Conservation (phyloP, 1,140 invertebrate species). For the Drosophila orena region DNA sequence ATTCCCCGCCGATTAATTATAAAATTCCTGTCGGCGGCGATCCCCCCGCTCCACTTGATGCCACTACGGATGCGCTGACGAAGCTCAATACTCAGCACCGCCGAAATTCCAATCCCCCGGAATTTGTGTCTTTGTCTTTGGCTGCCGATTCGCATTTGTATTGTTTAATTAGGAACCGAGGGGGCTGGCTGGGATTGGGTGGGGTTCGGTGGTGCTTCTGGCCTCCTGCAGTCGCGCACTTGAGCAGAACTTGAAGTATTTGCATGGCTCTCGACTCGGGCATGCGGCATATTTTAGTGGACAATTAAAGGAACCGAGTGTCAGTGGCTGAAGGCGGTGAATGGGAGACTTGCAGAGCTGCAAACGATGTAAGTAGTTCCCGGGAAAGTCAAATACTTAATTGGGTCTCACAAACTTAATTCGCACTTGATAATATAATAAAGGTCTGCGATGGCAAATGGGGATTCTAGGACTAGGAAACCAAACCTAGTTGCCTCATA, state of each 20-base stretch:
- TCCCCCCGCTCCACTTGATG: slow-evolving; percentile 38
- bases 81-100: slow-evolving; percentile 16
- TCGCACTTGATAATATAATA: no score
- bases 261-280: slow-evolving; percentile 68
- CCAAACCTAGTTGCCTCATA: neutral
- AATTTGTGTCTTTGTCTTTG: slow-evolving; percentile 50
- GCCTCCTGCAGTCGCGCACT: slow-evolving; percentile 45
- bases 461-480: no score
- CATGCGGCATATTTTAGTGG: slow-evolving; percentile 63
- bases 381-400: neutral
- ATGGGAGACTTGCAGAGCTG: slow-evolving; percentile 11
- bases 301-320: slow-evolving; percentile 66
- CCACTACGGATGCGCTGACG: slow-evolving; percentile 66
- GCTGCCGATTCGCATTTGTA: slow-evolving; percentile 49
- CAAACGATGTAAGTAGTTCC: neutral
- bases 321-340: slow-evolving; percentile 10
- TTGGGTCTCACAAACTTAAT: neutral
- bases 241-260: slow-evolving; percentile 63
- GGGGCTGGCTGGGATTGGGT: slow-evolving; percentile 1
- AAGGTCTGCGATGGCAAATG: no score
- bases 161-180: slow-evolving; percentile 67
- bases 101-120: slow-evolving; percentile 46
- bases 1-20: slow-evolving; percentile 66
- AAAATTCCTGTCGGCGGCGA: slow-evolving; percentile 60
- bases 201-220: neutral